These are phyloP conservation scores for Phaethon lepturus DNA, from an alignment of 2,113 vertebrate genomes.

Conservation along the genomic window DNA sequence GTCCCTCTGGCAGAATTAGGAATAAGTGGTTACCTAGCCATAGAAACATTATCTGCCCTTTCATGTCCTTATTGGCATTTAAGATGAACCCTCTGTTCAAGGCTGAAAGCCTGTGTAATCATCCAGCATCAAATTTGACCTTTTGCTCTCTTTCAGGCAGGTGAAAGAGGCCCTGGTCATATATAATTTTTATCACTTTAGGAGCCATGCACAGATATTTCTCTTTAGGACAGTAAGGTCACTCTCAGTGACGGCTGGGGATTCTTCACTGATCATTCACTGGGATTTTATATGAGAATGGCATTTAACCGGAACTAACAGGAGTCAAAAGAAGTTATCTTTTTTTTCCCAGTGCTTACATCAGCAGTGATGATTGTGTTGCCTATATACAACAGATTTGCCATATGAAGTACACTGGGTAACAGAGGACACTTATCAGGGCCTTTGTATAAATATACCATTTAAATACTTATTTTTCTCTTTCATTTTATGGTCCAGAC, in stretches of 20 bases:
- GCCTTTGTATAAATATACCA: not conserved
- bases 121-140: not conserved
- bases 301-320: not conserved
- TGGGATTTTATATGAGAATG: not conserved
- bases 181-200: not conserved
- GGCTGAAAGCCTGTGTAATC: not conserved
- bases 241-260: not conserved
- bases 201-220: not conserved
- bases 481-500: not conserved
- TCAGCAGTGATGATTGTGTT: not conserved
- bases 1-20: not conserved
- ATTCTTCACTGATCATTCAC: not conserved
- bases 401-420: not conserved
- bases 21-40: not conserved
- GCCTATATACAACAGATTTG: not conserved
- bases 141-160: not conserved
- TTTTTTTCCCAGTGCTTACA: not conserved
- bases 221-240: not conserved
- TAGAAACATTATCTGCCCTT: not conserved
- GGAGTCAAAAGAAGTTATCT: not conserved
- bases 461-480: not conserved
- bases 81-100: not conserved
- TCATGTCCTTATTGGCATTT: not conserved
- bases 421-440: not conserved
- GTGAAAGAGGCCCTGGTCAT: not conserved